Percentiles rank a stretch among this genome's conserved stretches.
These are phyloP conservation scores for Macrostomum lignano DNA, from an alignment of 1,140 invertebrate genomes.

Conservation along the genomic window DNA sequence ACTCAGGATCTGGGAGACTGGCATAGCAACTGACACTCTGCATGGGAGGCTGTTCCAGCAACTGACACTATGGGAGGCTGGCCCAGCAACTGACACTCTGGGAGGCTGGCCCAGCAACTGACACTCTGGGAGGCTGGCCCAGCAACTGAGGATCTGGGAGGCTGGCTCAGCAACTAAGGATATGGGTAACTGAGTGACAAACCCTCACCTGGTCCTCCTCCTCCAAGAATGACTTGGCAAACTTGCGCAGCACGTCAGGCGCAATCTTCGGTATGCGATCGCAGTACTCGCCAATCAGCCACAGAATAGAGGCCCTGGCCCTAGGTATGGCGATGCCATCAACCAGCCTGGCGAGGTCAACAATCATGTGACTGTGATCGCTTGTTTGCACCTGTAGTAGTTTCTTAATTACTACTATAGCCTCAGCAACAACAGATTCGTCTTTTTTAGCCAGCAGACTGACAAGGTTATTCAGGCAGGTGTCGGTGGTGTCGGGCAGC, in stretches of 20 bases:
- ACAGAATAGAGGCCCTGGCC: slow-evolving; percentile 38
- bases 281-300: slow-evolving; percentile 74
- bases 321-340: slow-evolving; percentile 51
- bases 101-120: no score
- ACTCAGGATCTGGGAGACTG: no score
- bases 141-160: no score
- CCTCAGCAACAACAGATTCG: slow-evolving; percentile 61
- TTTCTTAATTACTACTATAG: slow-evolving; percentile 65
- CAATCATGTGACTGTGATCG: slow-evolving; percentile 61
- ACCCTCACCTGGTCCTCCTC: slow-evolving; percentile 36
- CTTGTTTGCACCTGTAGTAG: slow-evolving; percentile 41
- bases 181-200: no score
- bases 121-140: no score
- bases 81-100: no score
- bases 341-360: slow-evolving; percentile 56
- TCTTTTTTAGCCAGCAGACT: slow-evolving; percentile 70
- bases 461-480: slow-evolving; percentile 69
- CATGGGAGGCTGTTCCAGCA: no score
- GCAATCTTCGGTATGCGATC: slow-evolving; percentile 36
- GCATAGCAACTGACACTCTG: no score
- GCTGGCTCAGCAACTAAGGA: no score
- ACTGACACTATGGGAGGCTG: no score
- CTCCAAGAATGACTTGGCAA: slow-evolving; percentile 64
- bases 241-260: slow-evolving; percentile 62
- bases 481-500: slow-evolving; percentile 69